Evolutionary conservation across 64 coral and sea anemone genomes (phyloP).

Genomic region (Actinia equina): DNA sequence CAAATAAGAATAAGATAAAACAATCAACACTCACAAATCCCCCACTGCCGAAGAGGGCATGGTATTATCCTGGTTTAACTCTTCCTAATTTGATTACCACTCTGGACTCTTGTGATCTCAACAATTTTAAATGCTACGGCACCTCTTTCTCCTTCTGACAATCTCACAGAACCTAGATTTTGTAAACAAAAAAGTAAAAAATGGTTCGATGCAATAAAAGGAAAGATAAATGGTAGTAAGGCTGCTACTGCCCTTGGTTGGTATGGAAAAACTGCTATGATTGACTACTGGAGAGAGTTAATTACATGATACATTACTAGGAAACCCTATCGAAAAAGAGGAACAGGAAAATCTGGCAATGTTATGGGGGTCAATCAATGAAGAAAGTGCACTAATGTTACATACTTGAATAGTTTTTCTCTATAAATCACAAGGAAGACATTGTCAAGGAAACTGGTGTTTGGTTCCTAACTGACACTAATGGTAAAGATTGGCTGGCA

Average conservation of each 20-base stretch:
- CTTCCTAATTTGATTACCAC: no score
- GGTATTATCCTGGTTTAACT: background rate
- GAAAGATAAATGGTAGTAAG: constrained; percentile 48
- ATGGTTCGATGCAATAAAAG: constrained; percentile 20
- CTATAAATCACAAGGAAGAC: background rate
- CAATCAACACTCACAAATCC: background rate
- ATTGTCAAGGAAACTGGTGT: constrained; percentile 34
- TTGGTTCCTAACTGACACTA: constrained; percentile 26
- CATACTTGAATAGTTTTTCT: constrained; percentile 26
- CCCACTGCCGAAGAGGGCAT: background rate
- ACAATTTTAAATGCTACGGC: no score
- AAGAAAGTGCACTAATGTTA: constrained; percentile 33
- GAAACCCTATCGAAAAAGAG: no score
- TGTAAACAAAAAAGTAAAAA: constrained; percentile 14
- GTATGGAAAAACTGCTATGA: constrained; percentile 44
- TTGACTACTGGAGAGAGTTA: constrained; percentile 29
- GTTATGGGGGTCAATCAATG: constrained; percentile 40
- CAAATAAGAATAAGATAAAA: background rate
- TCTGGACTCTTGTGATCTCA: no score
- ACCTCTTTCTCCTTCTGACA: no score
- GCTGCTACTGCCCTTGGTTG: constrained; percentile 33
- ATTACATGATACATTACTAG: background rate
- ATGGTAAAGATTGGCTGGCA: constrained; percentile 21
- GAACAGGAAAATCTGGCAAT: constrained; percentile 26
- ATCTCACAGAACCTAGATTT: constrained; percentile 27